These are phyloP conservation scores for Astyanax mexicanus DNA, from an alignment of 2,797 vertebrate genomes.

Conservation along the genomic window DNA sequence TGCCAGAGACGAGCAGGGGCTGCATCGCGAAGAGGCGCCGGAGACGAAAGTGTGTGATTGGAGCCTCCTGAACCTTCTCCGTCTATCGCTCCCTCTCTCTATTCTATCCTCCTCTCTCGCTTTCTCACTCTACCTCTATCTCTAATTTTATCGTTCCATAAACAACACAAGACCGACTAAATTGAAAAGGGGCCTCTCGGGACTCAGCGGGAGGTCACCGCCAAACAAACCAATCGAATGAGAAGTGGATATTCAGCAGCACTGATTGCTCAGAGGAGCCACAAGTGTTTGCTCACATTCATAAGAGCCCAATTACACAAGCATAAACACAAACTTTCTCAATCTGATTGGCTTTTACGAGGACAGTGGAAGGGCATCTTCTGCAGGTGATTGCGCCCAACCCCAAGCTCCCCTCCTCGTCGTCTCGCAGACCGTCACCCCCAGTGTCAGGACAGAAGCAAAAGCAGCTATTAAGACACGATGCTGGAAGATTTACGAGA, in stretches of 20 bases:
- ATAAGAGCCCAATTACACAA: background rate
- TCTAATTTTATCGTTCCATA: slow-evolving; percentile 32
- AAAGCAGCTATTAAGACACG: background rate
- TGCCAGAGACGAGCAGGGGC: slow-evolving; percentile 7
- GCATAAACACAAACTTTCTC: slow-evolving; percentile 1
- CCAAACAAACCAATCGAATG: slow-evolving; percentile 37
- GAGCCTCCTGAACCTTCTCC: slow-evolving; percentile 10
- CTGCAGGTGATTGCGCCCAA: slow-evolving; percentile 11
- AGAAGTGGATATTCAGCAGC: slow-evolving; percentile 21
- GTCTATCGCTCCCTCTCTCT: background rate
- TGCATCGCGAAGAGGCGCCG: slow-evolving; percentile 9
- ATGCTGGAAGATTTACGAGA: slow-evolving; percentile 32
- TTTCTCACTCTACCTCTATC: background rate
- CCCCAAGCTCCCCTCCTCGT: background rate
- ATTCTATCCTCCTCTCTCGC: too few relatives aligned
- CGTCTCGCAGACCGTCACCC: background rate
- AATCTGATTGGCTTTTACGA: slow-evolving; percentile 12
- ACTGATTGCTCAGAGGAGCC: slow-evolving; percentile 22
- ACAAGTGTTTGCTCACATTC: slow-evolving; percentile 12
- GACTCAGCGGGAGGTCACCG: slow-evolving; percentile 40
- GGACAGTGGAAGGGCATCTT: background rate
- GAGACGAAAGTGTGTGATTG: slow-evolving; percentile 11
- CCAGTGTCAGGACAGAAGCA: background rate
- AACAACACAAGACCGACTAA: slow-evolving; percentile 36
- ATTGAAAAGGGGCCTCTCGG: slow-evolving; percentile 43